These are phyloP conservation scores for Phymorhynchus buccinoides DNA, from an alignment of 1,140 invertebrate species.

Conservation along the genomic window DNA sequence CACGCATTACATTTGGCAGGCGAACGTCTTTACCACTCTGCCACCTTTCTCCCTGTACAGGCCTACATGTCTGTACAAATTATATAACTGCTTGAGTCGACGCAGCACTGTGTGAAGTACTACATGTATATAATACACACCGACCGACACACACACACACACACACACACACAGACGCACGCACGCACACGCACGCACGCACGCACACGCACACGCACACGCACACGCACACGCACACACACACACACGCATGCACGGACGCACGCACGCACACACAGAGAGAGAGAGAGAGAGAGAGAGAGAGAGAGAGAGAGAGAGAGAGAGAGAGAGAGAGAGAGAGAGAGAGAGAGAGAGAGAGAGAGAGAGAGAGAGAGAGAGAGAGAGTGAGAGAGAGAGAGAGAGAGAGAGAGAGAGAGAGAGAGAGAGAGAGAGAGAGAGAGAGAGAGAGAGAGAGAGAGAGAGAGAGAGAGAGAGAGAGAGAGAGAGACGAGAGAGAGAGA, in stretches of 20 bases:
- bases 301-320: neutral
- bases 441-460: neutral
- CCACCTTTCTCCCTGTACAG: too few species aligned
- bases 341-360: neutral
- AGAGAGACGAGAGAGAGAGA: neutral
- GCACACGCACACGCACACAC: neutral
- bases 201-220: neutral
- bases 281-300: neutral
- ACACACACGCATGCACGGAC: conserved; percentile 21
- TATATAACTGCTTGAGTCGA: too few species aligned
- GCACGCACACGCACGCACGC: neutral
- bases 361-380: neutral
- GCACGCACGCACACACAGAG: neutral
- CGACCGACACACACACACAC: neutral
- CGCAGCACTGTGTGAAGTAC: neutral
- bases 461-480: neutral
- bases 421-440: neutral
- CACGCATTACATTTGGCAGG: too few species aligned
- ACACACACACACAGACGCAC: neutral
- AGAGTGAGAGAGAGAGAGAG: neutral
- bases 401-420: neutral
- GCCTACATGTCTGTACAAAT: too few species aligned
- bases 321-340: neutral
- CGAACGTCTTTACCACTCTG: too few species aligned
- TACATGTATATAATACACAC: neutral